Evolutionary conservation across 2,113 vertebrate species (phyloP).

Genomic region (Gallinago paraguaiae): DNA sequence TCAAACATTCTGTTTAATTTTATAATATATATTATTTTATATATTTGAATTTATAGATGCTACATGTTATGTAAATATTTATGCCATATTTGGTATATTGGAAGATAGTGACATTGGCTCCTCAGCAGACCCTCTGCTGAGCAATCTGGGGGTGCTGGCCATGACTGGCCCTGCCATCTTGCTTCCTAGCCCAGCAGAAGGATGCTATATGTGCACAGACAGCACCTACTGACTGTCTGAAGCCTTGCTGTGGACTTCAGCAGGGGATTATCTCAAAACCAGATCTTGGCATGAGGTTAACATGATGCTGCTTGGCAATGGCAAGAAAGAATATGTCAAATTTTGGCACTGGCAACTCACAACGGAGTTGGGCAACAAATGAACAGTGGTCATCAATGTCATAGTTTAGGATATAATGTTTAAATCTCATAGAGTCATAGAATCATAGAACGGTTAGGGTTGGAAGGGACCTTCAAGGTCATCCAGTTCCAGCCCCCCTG

Average conservation of each 20-base stretch:
- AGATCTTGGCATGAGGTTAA: background rate
- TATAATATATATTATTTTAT: background rate
- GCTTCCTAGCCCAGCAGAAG: background rate
- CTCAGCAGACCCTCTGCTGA: background rate
- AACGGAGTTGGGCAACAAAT: background rate
- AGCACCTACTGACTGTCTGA: background rate
- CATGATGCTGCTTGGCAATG: background rate
- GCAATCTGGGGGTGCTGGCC: background rate
- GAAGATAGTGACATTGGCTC: background rate
- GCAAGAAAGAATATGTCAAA: background rate
- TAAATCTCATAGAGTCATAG: background rate
- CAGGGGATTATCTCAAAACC: background rate
- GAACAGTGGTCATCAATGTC: background rate
- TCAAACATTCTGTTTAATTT: background rate
- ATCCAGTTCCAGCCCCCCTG: too few species aligned
- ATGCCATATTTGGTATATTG: background rate
- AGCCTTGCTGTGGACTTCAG: background rate
- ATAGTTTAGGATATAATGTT: background rate
- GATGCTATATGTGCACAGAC: background rate
- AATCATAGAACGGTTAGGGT: too few species aligned
- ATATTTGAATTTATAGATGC: background rate
- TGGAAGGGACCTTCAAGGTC: too few species aligned
- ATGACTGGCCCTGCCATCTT: fast-evolving
- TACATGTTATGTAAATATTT: background rate
- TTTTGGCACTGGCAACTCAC: background rate